These are phyloP conservation scores for Polypterus senegalus DNA, from an alignment of 2,113 vertebrate species.

Conservation along the genomic window DNA sequence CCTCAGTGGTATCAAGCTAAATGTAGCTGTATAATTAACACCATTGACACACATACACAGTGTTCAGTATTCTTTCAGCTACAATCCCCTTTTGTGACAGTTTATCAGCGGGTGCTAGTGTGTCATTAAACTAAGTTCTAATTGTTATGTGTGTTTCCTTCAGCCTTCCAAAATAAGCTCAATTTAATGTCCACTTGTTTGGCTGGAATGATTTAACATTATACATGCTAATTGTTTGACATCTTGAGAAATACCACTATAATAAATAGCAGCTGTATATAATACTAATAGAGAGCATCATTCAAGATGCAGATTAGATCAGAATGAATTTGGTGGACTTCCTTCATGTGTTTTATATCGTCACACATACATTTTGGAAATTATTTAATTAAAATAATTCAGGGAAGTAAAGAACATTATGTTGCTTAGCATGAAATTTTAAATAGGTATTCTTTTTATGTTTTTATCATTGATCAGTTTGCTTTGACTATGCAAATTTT, in stretches of 20 bases:
- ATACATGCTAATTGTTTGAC: neutral
- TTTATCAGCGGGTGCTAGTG: neutral
- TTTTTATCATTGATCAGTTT: too few species aligned
- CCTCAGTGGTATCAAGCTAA: conserved; percentile 11
- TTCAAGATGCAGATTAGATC: neutral
- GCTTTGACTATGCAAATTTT: too few species aligned
- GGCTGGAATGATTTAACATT: neutral
- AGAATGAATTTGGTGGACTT: too few species aligned
- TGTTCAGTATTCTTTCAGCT: conserved; percentile 4
- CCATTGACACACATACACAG: neutral
- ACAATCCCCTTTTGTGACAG: conserved; percentile 11
- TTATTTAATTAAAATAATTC: too few species aligned
- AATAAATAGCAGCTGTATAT: neutral
- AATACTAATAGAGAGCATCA: neutral
- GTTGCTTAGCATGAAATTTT: too few species aligned
- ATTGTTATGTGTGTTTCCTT: conserved; percentile 6
- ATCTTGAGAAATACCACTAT: neutral
- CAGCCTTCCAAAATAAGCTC: neutral
- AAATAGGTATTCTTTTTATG: too few species aligned
- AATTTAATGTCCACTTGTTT: neutral
- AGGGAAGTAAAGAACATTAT: too few species aligned
- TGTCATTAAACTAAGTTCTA: neutral
- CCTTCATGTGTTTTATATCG: too few species aligned
- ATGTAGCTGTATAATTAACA: conserved; percentile 15
- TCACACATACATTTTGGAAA: too few species aligned